phyloP scores from a whole-genome alignment of 1,140 invertebrate species.

The Wiebesia pumilae region DNA sequence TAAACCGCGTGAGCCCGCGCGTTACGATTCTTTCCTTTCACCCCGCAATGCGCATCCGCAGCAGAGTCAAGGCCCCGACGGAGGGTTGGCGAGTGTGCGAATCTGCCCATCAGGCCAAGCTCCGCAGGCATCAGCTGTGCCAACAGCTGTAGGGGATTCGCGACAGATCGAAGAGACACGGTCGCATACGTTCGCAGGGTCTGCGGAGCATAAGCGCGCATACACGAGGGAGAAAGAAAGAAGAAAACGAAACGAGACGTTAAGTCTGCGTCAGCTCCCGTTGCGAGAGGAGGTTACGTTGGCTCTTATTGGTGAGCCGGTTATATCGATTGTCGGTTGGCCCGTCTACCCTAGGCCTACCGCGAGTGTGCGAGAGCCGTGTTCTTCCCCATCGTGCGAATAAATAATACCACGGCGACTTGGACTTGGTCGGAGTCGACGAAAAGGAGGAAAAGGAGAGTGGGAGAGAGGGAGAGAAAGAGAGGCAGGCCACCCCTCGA shows the following conservation, averaged over 20 bases:
- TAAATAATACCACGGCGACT: conserved; percentile 47
- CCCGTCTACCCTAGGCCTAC: not conserved
- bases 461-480: conserved; percentile 44
- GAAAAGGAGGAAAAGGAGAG: not conserved
- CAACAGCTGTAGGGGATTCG: conserved; percentile 48
- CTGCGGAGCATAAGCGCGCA: no score
- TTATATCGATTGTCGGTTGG: conserved; percentile 55
- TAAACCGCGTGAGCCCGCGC: not conserved
- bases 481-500: conserved; percentile 28
- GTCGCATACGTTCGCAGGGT: not conserved
- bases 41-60: not conserved
- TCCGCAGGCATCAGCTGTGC: conserved; percentile 44
- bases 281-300: not conserved
- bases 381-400: conserved; percentile 37
- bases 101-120: not conserved
- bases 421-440: not conserved
- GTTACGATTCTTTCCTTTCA: not conserved
- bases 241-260: not conserved
- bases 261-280: not conserved
- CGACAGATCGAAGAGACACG: not conserved
- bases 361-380: not conserved
- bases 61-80: not conserved
- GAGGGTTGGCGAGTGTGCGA: conserved; percentile 12
- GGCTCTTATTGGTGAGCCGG: conserved; percentile 40
- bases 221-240: no score